These are phyloP conservation scores for Liasis olivaceus DNA, from an alignment of 2,797 vertebrate genomes.

Conservation along the genomic window DNA sequence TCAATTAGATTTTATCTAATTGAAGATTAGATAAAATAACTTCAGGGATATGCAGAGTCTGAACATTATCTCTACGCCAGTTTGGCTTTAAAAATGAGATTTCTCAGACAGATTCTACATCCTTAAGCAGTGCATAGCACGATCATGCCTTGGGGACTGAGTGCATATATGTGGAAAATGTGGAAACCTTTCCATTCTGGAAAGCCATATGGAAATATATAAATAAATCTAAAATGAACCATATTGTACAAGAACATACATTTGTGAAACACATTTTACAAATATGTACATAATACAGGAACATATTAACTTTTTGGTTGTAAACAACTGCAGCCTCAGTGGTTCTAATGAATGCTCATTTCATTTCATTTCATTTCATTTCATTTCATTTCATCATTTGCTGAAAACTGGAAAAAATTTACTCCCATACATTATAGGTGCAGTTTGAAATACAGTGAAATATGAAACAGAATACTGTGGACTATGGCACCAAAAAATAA, in stretches of 20 bases:
- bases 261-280: not conserved
- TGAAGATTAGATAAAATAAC: not conserved
- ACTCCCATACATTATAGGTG: not conserved
- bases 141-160: not conserved
- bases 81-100: not conserved
- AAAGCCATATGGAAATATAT: not conserved
- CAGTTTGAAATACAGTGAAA: not conserved
- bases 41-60: not conserved
- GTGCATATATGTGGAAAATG: not conserved
- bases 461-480: not conserved
- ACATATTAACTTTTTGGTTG: not conserved
- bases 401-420: not conserved
- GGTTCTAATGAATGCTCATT: not conserved
- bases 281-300: not conserved
- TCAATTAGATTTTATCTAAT: not conserved
- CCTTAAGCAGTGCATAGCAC: not conserved
- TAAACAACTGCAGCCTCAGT: not conserved
- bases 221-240: not conserved
- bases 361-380: not conserved
- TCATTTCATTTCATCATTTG: not conserved
- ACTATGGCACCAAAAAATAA: no score
- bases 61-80: not conserved
- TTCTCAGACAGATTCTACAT: not conserved
- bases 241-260: not conserved
- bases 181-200: not conserved